These are phyloP conservation scores for Acanthis flammea DNA, from an alignment of 2,797 vertebrate genomes.

Conservation along the genomic window DNA sequence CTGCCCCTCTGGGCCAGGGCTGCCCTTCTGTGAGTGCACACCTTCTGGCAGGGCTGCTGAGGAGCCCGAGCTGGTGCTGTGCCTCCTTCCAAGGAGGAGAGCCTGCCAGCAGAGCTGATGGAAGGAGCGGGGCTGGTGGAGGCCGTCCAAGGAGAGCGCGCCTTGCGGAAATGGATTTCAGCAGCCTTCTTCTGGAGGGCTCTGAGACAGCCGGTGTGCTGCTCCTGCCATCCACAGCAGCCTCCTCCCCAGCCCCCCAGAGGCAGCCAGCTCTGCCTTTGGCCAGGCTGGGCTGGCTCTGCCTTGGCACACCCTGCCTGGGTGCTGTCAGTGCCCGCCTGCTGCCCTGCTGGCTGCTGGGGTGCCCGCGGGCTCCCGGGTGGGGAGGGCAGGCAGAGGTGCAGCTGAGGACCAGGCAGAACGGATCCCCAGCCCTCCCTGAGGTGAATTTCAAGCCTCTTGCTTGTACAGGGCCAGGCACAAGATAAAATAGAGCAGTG, in stretches of 20 bases:
- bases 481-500: background rate
- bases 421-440: background rate
- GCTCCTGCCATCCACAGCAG: background rate
- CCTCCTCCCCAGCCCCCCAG: background rate
- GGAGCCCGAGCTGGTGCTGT: slow-evolving; percentile 51
- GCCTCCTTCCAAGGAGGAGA: slow-evolving; percentile 54
- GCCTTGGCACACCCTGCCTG: slow-evolving; percentile 7
- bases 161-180: slow-evolving; percentile 67
- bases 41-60: slow-evolving; percentile 38
- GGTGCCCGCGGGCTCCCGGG: background rate
- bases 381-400: background rate
- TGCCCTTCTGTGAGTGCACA: background rate
- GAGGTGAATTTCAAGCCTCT: background rate
- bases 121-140: slow-evolving; percentile 68
- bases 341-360: slow-evolving; percentile 1
- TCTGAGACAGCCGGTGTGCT: slow-evolving; percentile 66
- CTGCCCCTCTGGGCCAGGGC: background rate
- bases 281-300: slow-evolving; percentile 57
- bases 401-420: background rate
- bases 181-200: slow-evolving; percentile 63
- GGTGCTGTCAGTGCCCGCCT: background rate
- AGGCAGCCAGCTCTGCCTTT: slow-evolving; percentile 53
- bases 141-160: slow-evolving; percentile 58
- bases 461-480: background rate
- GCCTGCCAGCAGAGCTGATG: slow-evolving; percentile 59